These are phyloP conservation scores for Struthidea cinerea DNA, from an alignment of 2,113 vertebrate species.

Conservation along the genomic window DNA sequence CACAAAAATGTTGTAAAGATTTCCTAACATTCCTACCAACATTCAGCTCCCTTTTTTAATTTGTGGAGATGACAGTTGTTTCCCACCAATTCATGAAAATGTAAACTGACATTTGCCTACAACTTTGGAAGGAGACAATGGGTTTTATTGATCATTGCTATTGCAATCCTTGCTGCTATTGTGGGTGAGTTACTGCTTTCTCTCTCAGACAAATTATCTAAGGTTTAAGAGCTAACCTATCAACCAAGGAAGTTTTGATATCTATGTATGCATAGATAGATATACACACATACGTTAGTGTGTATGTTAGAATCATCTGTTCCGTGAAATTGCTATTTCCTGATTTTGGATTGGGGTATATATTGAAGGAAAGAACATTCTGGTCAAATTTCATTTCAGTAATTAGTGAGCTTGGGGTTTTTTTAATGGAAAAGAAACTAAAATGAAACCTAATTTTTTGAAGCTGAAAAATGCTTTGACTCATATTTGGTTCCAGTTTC, in stretches of 20 bases:
- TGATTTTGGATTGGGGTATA: not conserved
- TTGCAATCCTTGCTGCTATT: not conserved
- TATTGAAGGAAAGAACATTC: not conserved
- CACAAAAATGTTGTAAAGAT: not conserved
- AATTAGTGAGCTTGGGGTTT: not conserved
- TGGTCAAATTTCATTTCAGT: not conserved
- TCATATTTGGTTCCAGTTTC: not conserved
- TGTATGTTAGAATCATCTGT: not conserved
- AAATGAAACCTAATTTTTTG: not conserved
- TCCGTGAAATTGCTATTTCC: not conserved
- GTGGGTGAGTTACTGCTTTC: not conserved
- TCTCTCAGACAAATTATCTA: not conserved
- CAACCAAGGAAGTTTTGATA: not conserved
- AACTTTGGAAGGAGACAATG: not conserved
- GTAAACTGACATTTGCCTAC: not conserved
- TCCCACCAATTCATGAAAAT: not conserved
- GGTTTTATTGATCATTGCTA: not conserved
- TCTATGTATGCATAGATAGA: not conserved
- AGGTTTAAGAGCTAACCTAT: not conserved
- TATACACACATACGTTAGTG: not conserved
- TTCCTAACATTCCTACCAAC: not conserved
- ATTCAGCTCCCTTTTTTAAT: not conserved
- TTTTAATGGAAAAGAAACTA: not conserved
- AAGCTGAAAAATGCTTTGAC: not conserved
- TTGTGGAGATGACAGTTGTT: not conserved